phyloP scores from a whole-genome alignment of 2,888 invertebrate genomes.

The Lepeophtheirus nordmannii region DNA sequence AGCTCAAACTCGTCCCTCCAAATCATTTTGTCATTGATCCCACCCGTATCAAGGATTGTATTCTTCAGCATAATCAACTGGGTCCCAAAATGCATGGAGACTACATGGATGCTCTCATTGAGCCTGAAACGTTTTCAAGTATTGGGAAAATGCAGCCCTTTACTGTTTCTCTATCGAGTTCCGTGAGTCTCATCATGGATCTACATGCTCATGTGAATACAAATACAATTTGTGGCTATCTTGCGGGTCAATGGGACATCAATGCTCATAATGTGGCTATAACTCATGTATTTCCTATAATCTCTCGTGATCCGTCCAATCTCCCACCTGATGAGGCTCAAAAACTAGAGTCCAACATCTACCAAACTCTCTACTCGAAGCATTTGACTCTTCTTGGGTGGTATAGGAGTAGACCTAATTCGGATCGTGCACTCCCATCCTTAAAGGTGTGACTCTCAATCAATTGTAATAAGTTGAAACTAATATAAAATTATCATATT shows the following conservation, averaged over 20 bases:
- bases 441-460: conserved; percentile 28
- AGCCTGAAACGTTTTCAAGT: conserved; percentile 70
- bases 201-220: conserved; percentile 86
- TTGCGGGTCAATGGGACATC: conserved; percentile 87
- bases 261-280: conserved; percentile 74
- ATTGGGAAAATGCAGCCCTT: conserved; percentile 85
- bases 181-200: conserved; percentile 70
- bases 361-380: conserved; percentile 61
- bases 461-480: background rate
- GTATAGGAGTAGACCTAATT: conserved; percentile 96
- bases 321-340: conserved; percentile 45
- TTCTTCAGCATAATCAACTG: conserved; percentile 22
- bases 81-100: conserved; percentile 25
- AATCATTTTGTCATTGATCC: background rate
- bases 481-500: too few relatives aligned
- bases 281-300: conserved; percentile 73
- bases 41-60: background rate
- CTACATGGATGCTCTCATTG: conserved; percentile 74
- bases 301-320: conserved; percentile 58
- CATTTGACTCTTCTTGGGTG: conserved; percentile 72
- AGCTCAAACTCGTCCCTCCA: conserved; percentile 1
- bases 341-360: conserved; percentile 58
- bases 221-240: conserved; percentile 61
- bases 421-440: conserved; percentile 40
- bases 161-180: conserved; percentile 66